Percentiles rank a stretch among this genome's conserved stretches.
Conservation (phyloP, 2,113 vertebrate species). For the Neogobius melanostomus region DNA sequence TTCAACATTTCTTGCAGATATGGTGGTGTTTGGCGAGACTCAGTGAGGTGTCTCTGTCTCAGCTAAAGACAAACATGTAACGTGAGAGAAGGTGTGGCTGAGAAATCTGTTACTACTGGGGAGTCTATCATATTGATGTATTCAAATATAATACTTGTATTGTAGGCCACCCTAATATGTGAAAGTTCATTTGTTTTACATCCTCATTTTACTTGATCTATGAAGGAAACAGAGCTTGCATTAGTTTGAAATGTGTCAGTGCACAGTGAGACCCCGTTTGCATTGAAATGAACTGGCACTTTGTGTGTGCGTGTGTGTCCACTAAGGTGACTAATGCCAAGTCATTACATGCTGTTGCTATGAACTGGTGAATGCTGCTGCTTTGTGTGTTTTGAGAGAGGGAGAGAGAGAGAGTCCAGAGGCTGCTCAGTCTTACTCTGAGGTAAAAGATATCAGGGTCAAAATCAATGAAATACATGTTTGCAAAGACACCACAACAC, state of each 20-base stretch:
- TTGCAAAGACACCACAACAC: too few species aligned
- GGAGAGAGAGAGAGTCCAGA: neutral
- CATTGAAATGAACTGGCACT: constrained; percentile 9
- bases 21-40: too few species aligned
- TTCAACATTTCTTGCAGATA: too few species aligned
- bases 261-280: constrained; percentile 38
- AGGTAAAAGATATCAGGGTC: neutral
- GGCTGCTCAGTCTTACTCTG: neutral
- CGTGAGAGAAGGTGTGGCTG: too few species aligned
- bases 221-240: constrained; percentile 11
- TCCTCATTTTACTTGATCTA: constrained; percentile 45
- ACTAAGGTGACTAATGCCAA: constrained; percentile 56
- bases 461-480: too few species aligned
- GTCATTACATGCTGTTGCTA: constrained; percentile 58
- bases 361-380: constrained; percentile 43
- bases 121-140: too few species aligned
- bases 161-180: too few species aligned
- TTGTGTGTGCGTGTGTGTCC: constrained; percentile 16
- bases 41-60: too few species aligned
- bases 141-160: too few species aligned
- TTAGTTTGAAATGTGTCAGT: constrained; percentile 51
- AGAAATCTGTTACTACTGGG: too few species aligned
- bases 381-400: neutral
- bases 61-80: too few species aligned
- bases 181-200: neutral